These are phyloP conservation scores for Mamestra configurata DNA, from an alignment of 1,140 invertebrate genomes.

Conservation along the genomic window DNA sequence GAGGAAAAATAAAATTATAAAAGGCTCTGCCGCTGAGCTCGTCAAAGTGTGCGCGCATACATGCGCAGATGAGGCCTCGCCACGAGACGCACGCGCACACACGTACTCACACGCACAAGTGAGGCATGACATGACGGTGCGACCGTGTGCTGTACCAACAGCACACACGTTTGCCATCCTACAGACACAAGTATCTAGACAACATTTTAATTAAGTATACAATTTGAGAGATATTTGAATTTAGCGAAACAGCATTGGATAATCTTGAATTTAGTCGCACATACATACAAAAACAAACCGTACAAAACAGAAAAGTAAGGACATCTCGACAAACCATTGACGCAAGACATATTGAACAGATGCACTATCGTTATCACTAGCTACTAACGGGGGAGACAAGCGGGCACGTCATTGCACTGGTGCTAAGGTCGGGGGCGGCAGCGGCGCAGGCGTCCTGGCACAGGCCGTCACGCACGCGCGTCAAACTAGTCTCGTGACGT, in stretches of 20 bases:
- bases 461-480: constrained; percentile 82
- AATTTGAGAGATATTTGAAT: background rate
- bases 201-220: constrained; percentile 2
- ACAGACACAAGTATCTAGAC: constrained; percentile 34
- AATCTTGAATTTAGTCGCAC: background rate
- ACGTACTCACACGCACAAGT: constrained; percentile 74
- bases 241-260: background rate
- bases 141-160: constrained; percentile 41
- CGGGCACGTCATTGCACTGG: constrained; percentile 83
- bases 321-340: constrained; percentile 19
- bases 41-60: constrained; percentile 77
- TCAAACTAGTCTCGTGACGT: constrained; percentile 87
- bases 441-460: constrained; percentile 78
- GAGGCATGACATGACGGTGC: constrained; percentile 62
- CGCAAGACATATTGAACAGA: background rate
- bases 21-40: constrained; percentile 80
- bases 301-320: background rate
- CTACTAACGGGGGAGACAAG: constrained; percentile 60
- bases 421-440: constrained; percentile 81
- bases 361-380: constrained; percentile 60
- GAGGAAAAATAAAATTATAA: constrained; percentile 86
- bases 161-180: constrained; percentile 40
- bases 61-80: constrained; percentile 71
- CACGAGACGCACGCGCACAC: constrained; percentile 73
- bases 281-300: constrained; percentile 21